These are phyloP conservation scores for Catocala fraxini DNA, from an alignment of 2,888 invertebrate species.

Conservation along the genomic window DNA sequence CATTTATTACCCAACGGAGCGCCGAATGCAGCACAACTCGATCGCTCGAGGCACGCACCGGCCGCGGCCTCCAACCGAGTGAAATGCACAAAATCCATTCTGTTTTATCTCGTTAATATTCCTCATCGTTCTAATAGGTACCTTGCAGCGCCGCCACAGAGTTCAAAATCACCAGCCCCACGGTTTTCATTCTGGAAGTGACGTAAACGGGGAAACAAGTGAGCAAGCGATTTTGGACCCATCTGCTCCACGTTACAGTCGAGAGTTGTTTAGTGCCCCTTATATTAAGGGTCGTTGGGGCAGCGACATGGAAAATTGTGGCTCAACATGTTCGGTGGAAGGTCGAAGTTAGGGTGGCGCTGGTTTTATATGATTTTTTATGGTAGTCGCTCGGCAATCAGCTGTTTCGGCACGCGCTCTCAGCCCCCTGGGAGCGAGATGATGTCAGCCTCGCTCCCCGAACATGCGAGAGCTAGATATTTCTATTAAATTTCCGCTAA, in stretches of 20 bases:
- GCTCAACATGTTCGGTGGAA: constrained; percentile 28
- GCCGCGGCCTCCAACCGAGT: constrained; percentile 72
- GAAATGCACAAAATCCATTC: constrained; percentile 86
- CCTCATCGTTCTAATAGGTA: constrained; percentile 43
- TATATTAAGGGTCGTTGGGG: constrained; percentile 68
- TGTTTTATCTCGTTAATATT: constrained; percentile 78
- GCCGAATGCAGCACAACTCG: constrained; percentile 55
- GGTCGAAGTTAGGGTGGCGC: constrained; percentile 42
- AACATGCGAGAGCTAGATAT: constrained; percentile 59
- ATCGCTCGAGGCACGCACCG: constrained; percentile 59
- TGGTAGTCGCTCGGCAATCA: constrained; percentile 82
- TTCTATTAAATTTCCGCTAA: constrained; percentile 73
- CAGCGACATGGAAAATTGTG: constrained; percentile 25
- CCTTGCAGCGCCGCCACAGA: constrained; percentile 46
- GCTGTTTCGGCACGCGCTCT: constrained; percentile 84
- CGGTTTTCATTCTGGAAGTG: constrained; percentile 68
- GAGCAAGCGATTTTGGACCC: constrained; percentile 65
- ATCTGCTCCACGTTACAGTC: constrained; percentile 56
- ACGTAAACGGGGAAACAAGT: constrained; percentile 63
- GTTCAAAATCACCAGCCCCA: constrained; percentile 46
- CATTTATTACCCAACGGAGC: constrained; percentile 50
- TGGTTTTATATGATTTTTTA: constrained; percentile 75
- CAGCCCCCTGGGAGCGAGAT: constrained; percentile 73
- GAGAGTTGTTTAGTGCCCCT: constrained; percentile 40
- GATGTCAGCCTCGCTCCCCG: constrained; percentile 72